These are phyloP conservation scores for Pipistrellus pygmaeus DNA, from an alignment of 2,797 vertebrate species.

Conservation along the genomic window DNA sequence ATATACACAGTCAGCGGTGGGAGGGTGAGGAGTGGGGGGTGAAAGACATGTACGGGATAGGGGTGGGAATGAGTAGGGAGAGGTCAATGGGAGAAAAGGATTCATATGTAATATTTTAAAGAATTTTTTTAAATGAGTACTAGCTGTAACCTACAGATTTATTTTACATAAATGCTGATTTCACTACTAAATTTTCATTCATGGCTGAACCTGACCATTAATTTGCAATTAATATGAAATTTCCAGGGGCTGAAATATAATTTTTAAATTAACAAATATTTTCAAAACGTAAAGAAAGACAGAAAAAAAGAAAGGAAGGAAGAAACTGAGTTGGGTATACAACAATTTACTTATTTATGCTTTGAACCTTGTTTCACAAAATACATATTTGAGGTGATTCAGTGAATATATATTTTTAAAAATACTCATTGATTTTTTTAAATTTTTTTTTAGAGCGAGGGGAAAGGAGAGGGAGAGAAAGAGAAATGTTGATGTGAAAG, in stretches of 20 bases:
- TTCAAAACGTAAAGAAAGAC: slow-evolving; percentile 6
- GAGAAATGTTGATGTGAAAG: no score
- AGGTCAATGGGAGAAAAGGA: no score
- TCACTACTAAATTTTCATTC: slow-evolving; percentile 32
- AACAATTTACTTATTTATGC: slow-evolving; percentile 28
- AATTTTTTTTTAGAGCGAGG: no score
- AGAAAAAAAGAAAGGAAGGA: no score
- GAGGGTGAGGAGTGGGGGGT: no score
- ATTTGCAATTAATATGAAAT: slow-evolving; percentile 58
- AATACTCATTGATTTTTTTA: no score
- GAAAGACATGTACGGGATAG: no score
- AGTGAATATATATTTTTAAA: slow-evolving; percentile 41
- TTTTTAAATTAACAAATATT: slow-evolving; percentile 49
- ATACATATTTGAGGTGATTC: slow-evolving; percentile 40
- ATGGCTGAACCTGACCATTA: not conserved
- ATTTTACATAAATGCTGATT: slow-evolving; percentile 42
- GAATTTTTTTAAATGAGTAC: no score
- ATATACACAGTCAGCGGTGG: no score
- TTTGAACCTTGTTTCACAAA: slow-evolving; percentile 54
- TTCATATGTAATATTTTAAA: no score
- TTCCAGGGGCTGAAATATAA: not conserved
- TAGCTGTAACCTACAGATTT: slow-evolving; percentile 31
- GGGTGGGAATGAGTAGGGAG: no score
- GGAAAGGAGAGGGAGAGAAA: no score
- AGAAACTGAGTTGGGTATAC: not conserved